phyloP scores from a whole-genome alignment of 2,797 vertebrate species.

The Poeciliopsis gracilis region DNA sequence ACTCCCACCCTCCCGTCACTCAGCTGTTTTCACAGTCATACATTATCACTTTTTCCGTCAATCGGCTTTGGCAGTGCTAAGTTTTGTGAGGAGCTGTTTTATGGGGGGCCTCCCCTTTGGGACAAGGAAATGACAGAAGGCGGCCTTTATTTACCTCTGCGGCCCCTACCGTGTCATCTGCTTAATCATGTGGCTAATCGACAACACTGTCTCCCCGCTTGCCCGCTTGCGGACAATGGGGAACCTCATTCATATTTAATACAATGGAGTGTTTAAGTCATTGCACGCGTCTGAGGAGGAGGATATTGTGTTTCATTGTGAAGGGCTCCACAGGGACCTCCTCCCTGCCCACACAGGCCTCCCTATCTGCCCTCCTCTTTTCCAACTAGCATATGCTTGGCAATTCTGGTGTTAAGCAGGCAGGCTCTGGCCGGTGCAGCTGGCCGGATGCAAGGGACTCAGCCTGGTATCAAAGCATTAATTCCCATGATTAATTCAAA shows the following conservation, averaged over 20 bases:
- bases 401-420: slow-evolving; percentile 84
- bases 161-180: slow-evolving; percentile 93
- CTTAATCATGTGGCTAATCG: slow-evolving; percentile 98
- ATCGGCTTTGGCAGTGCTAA: slow-evolving; percentile 82
- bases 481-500: slow-evolving; percentile 89
- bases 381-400: slow-evolving; percentile 91
- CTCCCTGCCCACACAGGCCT: slow-evolving; percentile 76
- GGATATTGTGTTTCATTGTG: slow-evolving; percentile 91
- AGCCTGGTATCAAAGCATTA: slow-evolving; percentile 78
- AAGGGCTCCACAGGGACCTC: slow-evolving; percentile 81
- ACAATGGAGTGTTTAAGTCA: slow-evolving; percentile 98
- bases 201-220: slow-evolving; percentile 84
- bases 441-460: slow-evolving; percentile 78
- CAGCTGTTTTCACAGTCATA: slow-evolving; percentile 81
- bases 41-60: slow-evolving; percentile 83
- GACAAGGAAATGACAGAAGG: slow-evolving; percentile 94
- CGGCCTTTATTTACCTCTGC: slow-evolving; percentile 93
- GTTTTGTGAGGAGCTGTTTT: slow-evolving; percentile 69
- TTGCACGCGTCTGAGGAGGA: slow-evolving; percentile 87
- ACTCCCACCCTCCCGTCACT: slow-evolving; percentile 57
- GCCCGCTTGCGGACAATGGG: slow-evolving; percentile 85
- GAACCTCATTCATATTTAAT: slow-evolving; percentile 93
- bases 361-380: slow-evolving; percentile 73
- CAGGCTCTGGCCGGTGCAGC: slow-evolving; percentile 83
- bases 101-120: slow-evolving; percentile 67